These are phyloP conservation scores for Diaphora mendica DNA, from an alignment of 2,888 invertebrate genomes.

Conservation along the genomic window DNA sequence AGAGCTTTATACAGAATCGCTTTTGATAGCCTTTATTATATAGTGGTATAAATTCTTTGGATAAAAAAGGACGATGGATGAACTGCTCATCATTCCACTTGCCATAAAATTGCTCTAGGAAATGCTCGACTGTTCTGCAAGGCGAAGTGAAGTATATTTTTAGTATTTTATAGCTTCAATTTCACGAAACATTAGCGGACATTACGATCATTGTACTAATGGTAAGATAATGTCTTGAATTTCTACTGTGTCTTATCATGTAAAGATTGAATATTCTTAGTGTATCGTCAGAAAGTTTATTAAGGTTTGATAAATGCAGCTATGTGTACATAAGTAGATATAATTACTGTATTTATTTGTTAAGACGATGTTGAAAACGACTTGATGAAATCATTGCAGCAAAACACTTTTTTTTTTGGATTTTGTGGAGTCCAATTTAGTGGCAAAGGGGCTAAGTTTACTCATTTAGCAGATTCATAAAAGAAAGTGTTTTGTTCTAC, in stretches of 20 bases:
- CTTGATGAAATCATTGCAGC: too few relatives aligned
- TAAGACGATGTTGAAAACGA: too few relatives aligned
- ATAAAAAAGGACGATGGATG: neutral
- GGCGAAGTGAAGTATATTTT: neutral
- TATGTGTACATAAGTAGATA: neutral
- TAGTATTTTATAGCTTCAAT: constrained; percentile 1
- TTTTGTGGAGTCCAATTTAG: too few relatives aligned
- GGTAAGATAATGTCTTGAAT: neutral
- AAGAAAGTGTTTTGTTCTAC: too few relatives aligned
- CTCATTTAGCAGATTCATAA: too few relatives aligned
- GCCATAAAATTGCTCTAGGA: constrained; percentile 12
- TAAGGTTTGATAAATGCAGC: neutral
- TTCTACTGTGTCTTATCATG: neutral
- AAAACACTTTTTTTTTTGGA: too few relatives aligned
- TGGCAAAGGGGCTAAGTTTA: too few relatives aligned
- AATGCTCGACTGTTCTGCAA: neutral
- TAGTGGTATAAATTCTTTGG: constrained; percentile 15
- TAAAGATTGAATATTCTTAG: neutral
- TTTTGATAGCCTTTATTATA: constrained; percentile 17
- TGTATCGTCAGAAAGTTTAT: neutral
- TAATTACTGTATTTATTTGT: neutral
- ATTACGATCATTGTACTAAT: neutral
- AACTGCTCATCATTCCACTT: constrained; percentile 16
- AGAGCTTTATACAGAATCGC: constrained; percentile 34
- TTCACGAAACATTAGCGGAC: constrained; percentile 2